These are phyloP conservation scores for Aphis gossypii DNA, from an alignment of 1,140 invertebrate genomes.

Conservation along the genomic window DNA sequence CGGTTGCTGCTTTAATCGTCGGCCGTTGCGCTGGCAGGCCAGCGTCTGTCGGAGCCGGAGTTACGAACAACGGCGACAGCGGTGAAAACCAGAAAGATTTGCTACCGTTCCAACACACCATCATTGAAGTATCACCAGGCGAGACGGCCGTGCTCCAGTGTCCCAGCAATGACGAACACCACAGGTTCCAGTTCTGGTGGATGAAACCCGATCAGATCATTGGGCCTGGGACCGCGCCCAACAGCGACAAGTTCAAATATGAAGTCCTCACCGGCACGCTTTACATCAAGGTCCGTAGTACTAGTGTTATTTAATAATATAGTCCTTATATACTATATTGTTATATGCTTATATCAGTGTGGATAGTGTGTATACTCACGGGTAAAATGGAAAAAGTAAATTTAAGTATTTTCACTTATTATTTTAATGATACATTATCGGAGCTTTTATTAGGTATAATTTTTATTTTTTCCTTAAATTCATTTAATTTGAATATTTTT, in stretches of 20 bases:
- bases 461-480: no score
- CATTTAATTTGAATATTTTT: background rate
- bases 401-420: background rate
- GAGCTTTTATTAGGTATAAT: background rate
- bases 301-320: background rate
- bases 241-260: slow-evolving; percentile 74
- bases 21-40: background rate
- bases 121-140: slow-evolving; percentile 68
- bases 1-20: background rate
- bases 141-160: slow-evolving; percentile 70
- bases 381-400: background rate
- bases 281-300: slow-evolving; percentile 69
- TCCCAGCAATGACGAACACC: slow-evolving; percentile 71
- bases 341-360: background rate
- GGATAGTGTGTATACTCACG: background rate
- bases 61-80: background rate
- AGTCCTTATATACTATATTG: background rate
- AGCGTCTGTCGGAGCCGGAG: background rate
- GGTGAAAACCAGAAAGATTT: background rate
- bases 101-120: background rate
- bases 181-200: slow-evolving; percentile 76
- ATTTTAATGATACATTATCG: background rate
- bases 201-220: slow-evolving; percentile 68
- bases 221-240: slow-evolving; percentile 70
- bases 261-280: slow-evolving; percentile 73